Evolutionary conservation across 1,140 invertebrate genomes (phyloP).

Genomic region (Hypsibius dujardini): DNA sequence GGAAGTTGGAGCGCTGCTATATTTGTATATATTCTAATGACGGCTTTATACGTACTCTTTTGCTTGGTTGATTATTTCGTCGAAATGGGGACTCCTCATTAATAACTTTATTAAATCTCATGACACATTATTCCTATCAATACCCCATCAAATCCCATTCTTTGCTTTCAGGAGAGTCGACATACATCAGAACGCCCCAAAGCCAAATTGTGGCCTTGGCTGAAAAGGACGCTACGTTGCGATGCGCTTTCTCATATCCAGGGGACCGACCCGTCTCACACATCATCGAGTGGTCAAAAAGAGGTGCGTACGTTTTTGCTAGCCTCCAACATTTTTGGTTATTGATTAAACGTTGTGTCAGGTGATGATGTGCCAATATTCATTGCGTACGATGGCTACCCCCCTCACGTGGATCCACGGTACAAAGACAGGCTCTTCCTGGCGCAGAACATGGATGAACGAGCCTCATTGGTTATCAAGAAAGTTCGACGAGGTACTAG

Average conservation of each 20-base stretch:
- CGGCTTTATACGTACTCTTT: too few relatives aligned
- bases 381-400: slow-evolving; percentile 64
- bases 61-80: too few relatives aligned
- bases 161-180: too few relatives aligned
- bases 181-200: background rate
- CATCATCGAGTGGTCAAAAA: slow-evolving; percentile 6
- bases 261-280: background rate
- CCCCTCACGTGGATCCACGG: slow-evolving; percentile 73
- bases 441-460: slow-evolving; percentile 51
- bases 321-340: too few relatives aligned
- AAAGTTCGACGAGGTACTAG: slow-evolving; percentile 51
- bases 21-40: too few relatives aligned
- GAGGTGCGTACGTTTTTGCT: background rate
- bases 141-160: too few relatives aligned
- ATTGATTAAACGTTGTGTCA: background rate
- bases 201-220: background rate
- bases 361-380: slow-evolving; percentile 20
- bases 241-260: background rate
- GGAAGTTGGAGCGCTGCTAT: too few relatives aligned
- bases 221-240: slow-evolving; percentile 4
- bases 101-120: too few relatives aligned
- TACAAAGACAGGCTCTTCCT: slow-evolving; percentile 74
- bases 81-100: too few relatives aligned
- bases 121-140: too few relatives aligned
- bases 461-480: slow-evolving; percentile 78